Base-by-base conservation (phyloP, 1,140 invertebrate species). In the Acromyrmex echinatior region DNA sequence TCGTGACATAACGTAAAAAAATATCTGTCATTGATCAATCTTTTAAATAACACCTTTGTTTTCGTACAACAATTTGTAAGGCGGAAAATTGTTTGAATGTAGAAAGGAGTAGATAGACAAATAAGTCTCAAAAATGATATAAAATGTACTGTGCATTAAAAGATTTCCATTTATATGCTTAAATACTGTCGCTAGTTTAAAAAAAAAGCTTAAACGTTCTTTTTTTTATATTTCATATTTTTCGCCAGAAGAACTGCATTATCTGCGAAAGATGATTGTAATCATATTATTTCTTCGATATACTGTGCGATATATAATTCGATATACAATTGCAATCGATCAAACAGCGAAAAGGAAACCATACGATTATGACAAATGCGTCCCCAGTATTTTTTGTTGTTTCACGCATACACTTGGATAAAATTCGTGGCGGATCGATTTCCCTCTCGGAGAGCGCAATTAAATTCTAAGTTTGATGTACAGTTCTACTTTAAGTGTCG, bases 41-140 rank as follows among this genome's bases (percentile, higher is more conserved):
- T 45, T 63, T 58, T 76, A 70, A 77, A 86, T 82, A 62, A 71
- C 70, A 56, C 58, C 76, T 70, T 71, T 86, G 79, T 62, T 65
- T 70, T 56, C 49, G 12, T 21, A 31, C n/a, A 45, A 45, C 10
- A 51, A 58, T 1, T 16, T 65, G n/a, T 16, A 39, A 65, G 84
- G 63, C 45, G 51, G 18, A 56, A 56, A 16, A 25, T 56, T 68
- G 18, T 65, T 70, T 49, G 28, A 9, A 14, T 18, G 35, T 14
- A 53, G 1, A 3, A 39, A 49, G 9, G 28, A 56, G 1, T 18
- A 63, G 0, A 80, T 14, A 35, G n/a, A 45, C 7, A 21, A 5
- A 28, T n/a, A 63, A 80, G n/a, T 35, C 14, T 68, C 12, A 45
- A n/a, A 16, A n/a, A 45, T 16, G 10, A 21, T 4, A 3, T 70